Evolutionary conservation across 2,797 vertebrate species (phyloP).

Genomic region (Rhabdomys pumilio): DNA sequence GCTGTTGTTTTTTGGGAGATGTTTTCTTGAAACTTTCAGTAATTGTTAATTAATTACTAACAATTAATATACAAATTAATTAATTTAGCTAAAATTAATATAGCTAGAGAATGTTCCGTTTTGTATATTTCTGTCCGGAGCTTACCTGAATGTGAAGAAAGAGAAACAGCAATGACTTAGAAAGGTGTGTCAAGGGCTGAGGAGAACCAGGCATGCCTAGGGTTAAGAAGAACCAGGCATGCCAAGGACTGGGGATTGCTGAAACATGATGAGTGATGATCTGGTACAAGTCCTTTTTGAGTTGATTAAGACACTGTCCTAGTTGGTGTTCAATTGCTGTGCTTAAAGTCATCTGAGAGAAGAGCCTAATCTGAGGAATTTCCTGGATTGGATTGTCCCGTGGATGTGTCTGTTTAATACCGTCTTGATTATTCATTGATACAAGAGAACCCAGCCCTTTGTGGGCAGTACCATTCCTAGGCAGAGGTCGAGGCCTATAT

Average conservation of each 20-base stretch:
- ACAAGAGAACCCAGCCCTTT: background rate
- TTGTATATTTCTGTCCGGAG: background rate
- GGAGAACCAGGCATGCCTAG: background rate
- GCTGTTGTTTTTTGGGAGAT: background rate
- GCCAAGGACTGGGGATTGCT: background rate
- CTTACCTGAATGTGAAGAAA: constrained; percentile 36
- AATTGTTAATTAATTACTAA: background rate
- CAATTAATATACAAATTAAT: too few species aligned
- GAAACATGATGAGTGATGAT: constrained; percentile 1
- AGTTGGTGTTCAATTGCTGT: background rate
- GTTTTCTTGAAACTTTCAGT: constrained; percentile 46
- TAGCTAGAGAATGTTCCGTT: background rate
- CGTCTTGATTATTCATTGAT: background rate
- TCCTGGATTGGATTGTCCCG: background rate
- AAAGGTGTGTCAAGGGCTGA: background rate
- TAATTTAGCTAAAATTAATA: background rate
- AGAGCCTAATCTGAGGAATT: background rate
- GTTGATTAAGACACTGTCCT: background rate
- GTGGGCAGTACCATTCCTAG: background rate
- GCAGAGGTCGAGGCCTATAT: background rate
- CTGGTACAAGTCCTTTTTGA: background rate
- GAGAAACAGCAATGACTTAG: background rate
- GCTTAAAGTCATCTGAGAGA: background rate
- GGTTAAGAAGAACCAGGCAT: background rate
- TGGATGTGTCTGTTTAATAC: background rate